phyloP scores from a whole-genome alignment of 2,888 invertebrate species.

The Epinotia ramella region DNA sequence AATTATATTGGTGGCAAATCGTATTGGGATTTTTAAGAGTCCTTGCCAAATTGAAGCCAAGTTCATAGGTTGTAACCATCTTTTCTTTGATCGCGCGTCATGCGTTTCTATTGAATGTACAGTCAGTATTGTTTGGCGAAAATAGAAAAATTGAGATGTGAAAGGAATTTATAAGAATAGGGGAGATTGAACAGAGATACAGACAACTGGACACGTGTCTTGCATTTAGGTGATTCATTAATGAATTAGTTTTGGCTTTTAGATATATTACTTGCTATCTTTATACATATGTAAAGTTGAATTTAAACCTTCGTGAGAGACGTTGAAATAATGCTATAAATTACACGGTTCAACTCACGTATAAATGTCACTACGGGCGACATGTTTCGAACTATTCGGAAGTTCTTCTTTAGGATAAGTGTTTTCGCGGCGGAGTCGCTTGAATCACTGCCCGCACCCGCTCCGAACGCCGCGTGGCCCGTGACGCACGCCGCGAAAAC shows the following conservation, averaged over 20 bases:
- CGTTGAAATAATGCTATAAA: too few relatives aligned
- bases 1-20: not conserved
- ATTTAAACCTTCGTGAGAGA: too few relatives aligned
- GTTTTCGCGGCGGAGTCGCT: too few relatives aligned
- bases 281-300: not conserved
- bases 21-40: not conserved
- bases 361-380: too few relatives aligned
- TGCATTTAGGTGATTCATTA: constrained; percentile 8
- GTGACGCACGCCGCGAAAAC: too few relatives aligned
- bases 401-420: too few relatives aligned
- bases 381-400: too few relatives aligned
- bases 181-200: constrained; percentile 29
- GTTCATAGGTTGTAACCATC: not conserved
- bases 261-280: not conserved
- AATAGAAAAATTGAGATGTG: constrained; percentile 50
- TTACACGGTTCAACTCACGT: too few relatives aligned
- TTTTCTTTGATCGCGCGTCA: constrained; percentile 3
- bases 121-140: constrained; percentile 58
- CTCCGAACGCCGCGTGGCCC: too few relatives aligned
- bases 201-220: constrained; percentile 50
- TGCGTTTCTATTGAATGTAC: constrained; percentile 1
- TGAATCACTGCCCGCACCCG: too few relatives aligned
- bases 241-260: not conserved
- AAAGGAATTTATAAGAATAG: constrained; percentile 22
- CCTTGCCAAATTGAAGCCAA: not conserved